Conservation (phyloP, 2,113 vertebrate species). For the Archocentrus centrarchus region DNA sequence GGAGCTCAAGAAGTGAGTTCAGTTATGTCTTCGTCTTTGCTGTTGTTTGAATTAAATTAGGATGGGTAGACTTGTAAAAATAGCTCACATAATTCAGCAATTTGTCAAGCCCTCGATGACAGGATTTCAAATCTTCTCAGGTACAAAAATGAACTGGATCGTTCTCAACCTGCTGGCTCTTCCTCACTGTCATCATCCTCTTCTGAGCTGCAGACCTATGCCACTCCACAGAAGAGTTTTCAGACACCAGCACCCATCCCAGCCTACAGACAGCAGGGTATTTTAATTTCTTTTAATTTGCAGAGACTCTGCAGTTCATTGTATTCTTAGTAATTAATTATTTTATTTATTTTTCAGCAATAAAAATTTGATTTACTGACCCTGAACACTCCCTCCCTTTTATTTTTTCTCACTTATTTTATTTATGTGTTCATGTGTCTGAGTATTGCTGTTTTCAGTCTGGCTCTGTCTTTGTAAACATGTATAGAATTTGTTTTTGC, state of each 20-base stretch:
- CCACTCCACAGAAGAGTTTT: slow-evolving; percentile 84
- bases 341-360: neutral
- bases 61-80: neutral
- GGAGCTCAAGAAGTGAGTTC: slow-evolving; percentile 89
- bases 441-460: neutral
- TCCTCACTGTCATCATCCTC: slow-evolving; percentile 59
- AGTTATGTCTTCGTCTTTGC: neutral
- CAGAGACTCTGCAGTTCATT: neutral
- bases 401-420: neutral
- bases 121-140: slow-evolving; percentile 73
- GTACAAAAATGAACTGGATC: slow-evolving; percentile 89
- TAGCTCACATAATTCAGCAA: neutral
- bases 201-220: slow-evolving; percentile 78
- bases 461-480: neutral
- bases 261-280: slow-evolving; percentile 82
- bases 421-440: neutral
- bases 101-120: neutral
- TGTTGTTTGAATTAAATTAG: neutral
- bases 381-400: too few species aligned
- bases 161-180: slow-evolving; percentile 77
- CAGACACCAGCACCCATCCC: slow-evolving; percentile 74
- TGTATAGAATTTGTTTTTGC: neutral
- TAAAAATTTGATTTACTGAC: neutral
- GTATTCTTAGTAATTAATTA: neutral
- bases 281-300: slow-evolving; percentile 5